Conservation (phyloP, 64 coral and sea anemone species). For the Porites australiensis region DNA sequence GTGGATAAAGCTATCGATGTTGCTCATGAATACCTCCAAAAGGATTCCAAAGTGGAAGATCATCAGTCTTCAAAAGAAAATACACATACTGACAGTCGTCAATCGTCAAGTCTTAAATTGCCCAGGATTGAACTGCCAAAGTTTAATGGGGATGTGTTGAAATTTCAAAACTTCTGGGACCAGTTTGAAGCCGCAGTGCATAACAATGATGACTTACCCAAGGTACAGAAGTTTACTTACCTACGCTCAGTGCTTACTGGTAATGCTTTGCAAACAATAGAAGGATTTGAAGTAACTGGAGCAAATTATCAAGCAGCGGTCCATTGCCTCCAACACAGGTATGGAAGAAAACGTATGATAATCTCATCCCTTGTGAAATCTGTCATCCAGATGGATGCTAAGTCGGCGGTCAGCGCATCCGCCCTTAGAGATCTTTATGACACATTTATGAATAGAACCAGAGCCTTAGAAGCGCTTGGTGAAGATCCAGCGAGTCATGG, state of each 20-base stretch:
- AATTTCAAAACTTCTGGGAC: constrained; percentile 75
- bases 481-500: constrained; percentile 35
- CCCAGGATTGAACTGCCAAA: constrained; percentile 56
- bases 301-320: constrained; percentile 43
- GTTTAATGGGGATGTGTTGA: constrained; percentile 59
- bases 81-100: constrained; percentile 3
- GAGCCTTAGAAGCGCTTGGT: constrained; percentile 33
- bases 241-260: constrained; percentile 52
- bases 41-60: constrained; percentile 26
- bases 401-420: neutral
- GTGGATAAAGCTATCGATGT: constrained; percentile 50
- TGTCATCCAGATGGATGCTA: constrained; percentile 37
- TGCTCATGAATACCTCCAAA: constrained; percentile 44
- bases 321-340: constrained; percentile 41
- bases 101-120: constrained; percentile 46
- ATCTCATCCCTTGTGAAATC: constrained; percentile 65
- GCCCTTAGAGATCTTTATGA: constrained; percentile 44
- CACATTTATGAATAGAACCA: too few relatives aligned
- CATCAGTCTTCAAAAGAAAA: neutral
- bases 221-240: constrained; percentile 76
- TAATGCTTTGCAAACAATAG: constrained; percentile 26
- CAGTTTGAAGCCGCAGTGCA: constrained; percentile 63
- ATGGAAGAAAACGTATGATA: constrained; percentile 50
- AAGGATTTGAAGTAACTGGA: constrained; percentile 61
- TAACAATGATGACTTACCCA: constrained; percentile 45